Evolutionary conservation across 2,113 vertebrate genomes (phyloP).

Genomic region (Siphamia tubifer): DNA sequence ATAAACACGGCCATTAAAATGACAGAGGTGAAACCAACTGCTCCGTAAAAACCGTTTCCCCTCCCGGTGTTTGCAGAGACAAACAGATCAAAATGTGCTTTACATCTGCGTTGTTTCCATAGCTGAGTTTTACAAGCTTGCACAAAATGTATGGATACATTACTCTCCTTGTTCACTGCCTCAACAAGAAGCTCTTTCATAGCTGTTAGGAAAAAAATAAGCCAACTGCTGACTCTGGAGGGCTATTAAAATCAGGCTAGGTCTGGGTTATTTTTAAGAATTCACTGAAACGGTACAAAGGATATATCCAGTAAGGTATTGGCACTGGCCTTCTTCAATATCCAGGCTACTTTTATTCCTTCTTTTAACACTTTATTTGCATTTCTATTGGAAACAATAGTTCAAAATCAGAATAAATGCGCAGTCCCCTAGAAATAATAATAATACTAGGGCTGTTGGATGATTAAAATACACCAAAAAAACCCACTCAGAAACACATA

Average conservation of each 20-base stretch:
- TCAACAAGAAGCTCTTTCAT: conserved; percentile 65
- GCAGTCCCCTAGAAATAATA: too few species aligned
- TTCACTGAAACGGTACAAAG: conserved; percentile 23
- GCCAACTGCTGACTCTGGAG: conserved; percentile 21
- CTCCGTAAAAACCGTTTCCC: neutral
- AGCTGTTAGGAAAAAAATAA: conserved; percentile 7
- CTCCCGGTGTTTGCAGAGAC: neutral
- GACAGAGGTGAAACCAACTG: conserved; percentile 16
- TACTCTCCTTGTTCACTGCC: conserved; percentile 15
- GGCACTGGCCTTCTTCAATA: too few species aligned
- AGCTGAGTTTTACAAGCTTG: conserved; percentile 36
- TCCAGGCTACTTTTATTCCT: too few species aligned
- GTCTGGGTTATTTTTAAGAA: conserved; percentile 19
- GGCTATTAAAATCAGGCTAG: conserved; percentile 20
- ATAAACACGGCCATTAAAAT: conserved; percentile 30
- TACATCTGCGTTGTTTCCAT: conserved; percentile 10
- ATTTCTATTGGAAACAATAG: too few species aligned
- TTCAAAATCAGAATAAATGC: too few species aligned
- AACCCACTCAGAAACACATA: too few species aligned
- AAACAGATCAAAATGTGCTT: conserved; percentile 6
- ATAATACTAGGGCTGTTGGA: too few species aligned
- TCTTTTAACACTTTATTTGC: too few species aligned
- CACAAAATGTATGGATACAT: conserved; percentile 31
- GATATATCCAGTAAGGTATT: conserved; percentile 18
- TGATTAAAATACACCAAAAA: too few species aligned